Conservation (phyloP, 2,888 invertebrate genomes). For the Zeuzera pyrina region DNA sequence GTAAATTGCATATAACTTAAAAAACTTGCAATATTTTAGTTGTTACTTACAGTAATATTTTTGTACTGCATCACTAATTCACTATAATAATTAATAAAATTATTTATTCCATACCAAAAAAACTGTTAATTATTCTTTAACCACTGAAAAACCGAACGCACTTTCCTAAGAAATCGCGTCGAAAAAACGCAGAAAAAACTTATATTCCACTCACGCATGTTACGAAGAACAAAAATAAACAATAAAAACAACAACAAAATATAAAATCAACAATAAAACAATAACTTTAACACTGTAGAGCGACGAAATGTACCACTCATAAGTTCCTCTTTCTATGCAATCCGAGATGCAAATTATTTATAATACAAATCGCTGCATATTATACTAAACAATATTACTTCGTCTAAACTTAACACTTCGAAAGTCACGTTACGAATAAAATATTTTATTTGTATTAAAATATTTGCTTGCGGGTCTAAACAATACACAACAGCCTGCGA, state of each 20-base stretch:
- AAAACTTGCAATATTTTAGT: too few species aligned
- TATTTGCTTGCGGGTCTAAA: conserved; percentile 63
- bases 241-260: conserved; percentile 34
- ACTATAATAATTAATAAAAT: too few species aligned
- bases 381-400: conserved; percentile 16
- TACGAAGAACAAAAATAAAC: conserved; percentile 23
- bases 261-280: conserved; percentile 20
- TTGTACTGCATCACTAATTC: too few species aligned
- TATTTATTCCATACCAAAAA: too few species aligned
- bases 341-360: conserved; percentile 66
- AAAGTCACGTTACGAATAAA: neutral
- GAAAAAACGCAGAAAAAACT: conserved; percentile 21
- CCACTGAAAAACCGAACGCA: too few species aligned
- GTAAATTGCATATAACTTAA: too few species aligned
- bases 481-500: conserved; percentile 68
- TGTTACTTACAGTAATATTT: too few species aligned
- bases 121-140: too few species aligned
- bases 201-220: conserved; percentile 33
- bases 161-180: conserved; percentile 19
- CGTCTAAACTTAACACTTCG: neutral
- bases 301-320: conserved; percentile 61
- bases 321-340: conserved; percentile 53
- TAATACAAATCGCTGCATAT: conserved; percentile 54
- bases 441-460: conserved; percentile 28
- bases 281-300: conserved; percentile 53